Evolutionary conservation across 2,113 vertebrate genomes (phyloP).

Genomic region (Halcyon senegalensis): DNA sequence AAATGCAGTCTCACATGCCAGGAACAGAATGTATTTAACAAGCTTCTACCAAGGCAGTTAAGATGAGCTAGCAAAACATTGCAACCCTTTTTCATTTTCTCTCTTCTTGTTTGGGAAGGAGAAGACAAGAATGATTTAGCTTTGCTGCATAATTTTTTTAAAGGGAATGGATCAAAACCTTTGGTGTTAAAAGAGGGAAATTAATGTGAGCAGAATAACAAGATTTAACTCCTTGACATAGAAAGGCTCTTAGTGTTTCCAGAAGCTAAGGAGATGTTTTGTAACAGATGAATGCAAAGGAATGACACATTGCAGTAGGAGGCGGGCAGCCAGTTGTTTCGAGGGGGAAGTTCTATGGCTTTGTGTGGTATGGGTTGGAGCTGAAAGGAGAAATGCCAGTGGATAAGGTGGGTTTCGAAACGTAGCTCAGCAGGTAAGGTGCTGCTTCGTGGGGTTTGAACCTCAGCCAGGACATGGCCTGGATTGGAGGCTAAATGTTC

Average conservation of each 20-base stretch:
- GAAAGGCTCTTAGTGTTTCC: background rate
- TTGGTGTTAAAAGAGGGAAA: background rate
- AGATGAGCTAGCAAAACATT: background rate
- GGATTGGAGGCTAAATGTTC: background rate
- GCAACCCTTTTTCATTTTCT: slow-evolving; percentile 50
- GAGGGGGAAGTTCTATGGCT: background rate
- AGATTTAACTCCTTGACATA: slow-evolving; percentile 31
- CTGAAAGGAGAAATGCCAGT: background rate
- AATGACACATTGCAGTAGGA: background rate
- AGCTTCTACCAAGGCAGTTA: background rate
- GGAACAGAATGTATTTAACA: background rate
- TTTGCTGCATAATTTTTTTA: slow-evolving; percentile 15
- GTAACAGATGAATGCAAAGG: background rate
- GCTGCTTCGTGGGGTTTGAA: background rate
- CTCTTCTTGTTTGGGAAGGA: slow-evolving; percentile 21
- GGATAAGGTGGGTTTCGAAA: background rate
- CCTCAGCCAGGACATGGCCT: background rate
- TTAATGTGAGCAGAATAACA: background rate
- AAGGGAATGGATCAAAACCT: slow-evolving; percentile 14
- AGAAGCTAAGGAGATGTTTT: background rate
- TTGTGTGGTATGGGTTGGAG: background rate
- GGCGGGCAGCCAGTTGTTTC: background rate
- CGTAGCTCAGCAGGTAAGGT: background rate
- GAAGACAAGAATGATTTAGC: background rate
- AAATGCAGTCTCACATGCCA: background rate